phyloP scores from a whole-genome alignment of 2,113 vertebrate species.

The Cichladusa arquata region DNA sequence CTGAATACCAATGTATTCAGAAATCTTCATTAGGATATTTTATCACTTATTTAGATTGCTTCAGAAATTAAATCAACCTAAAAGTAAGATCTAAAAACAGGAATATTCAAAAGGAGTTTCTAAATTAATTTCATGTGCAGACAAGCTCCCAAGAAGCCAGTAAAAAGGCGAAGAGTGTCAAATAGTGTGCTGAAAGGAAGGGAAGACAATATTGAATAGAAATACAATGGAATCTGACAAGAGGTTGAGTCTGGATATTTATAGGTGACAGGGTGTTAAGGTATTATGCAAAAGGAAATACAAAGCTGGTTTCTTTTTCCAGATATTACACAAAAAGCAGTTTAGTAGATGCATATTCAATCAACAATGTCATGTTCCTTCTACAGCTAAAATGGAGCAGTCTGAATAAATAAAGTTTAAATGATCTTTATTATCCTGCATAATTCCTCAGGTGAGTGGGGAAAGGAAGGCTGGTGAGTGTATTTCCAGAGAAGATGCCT shows the following conservation, averaged over 20 bases:
- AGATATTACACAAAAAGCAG: not conserved
- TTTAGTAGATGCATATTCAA: not conserved
- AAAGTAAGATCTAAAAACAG: not conserved
- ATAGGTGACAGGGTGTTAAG: slow-evolving; percentile 1
- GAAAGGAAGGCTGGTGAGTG: not conserved
- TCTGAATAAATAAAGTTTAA: not conserved
- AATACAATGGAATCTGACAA: slow-evolving; percentile 13
- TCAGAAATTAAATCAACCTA: not conserved
- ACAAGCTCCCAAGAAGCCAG: not conserved
- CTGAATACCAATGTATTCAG: not conserved
- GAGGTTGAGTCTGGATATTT: slow-evolving; percentile 6
- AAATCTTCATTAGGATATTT: not conserved
- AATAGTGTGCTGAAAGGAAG: not conserved
- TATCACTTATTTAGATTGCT: not conserved
- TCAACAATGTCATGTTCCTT: not conserved
- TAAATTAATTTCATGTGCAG: not conserved
- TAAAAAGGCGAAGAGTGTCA: not conserved
- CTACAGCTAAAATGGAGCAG: not conserved
- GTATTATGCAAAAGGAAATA: slow-evolving; percentile 1
- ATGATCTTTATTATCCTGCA: not conserved
- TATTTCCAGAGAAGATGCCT: not conserved
- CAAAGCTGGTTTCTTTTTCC: not conserved
- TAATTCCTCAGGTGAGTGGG: not conserved
- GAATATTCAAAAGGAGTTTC: not conserved
- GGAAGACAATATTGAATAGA: not conserved